A percentile compares a stretch with the other conserved stretches of the same genome.
Conservation (phyloP, 2,797 vertebrate genomes). For the Arrhamphus sclerolepis region DNA sequence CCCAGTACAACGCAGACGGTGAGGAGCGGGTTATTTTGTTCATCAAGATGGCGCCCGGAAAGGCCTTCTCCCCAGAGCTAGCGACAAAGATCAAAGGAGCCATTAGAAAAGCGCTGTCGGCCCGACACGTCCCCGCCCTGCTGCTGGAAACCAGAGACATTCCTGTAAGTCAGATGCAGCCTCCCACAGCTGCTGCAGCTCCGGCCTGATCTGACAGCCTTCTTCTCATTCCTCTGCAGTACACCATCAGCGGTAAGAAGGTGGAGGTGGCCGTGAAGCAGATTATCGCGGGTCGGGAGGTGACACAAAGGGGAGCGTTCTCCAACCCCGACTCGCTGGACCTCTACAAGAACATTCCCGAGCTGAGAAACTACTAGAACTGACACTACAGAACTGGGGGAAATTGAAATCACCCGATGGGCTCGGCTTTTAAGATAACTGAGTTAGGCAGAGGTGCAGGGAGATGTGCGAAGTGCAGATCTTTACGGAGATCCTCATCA, state of each 20-base stretch:
- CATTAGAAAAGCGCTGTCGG: conserved; percentile 88
- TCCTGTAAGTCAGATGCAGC: conserved; percentile 83
- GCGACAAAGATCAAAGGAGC: conserved; percentile 83
- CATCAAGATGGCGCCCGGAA: conserved; percentile 88
- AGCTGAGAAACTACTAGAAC: conserved; percentile 88
- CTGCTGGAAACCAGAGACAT: conserved; percentile 93
- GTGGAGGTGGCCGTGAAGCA: conserved; percentile 97
- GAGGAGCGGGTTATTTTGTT: conserved; percentile 95
- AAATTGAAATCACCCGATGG: background rate
- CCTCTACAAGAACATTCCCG: conserved; percentile 91
- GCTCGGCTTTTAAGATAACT: conserved; percentile 38
- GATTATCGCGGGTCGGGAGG: conserved; percentile 89
- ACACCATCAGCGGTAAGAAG: conserved; percentile 97
- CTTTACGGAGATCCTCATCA: conserved; percentile 4
- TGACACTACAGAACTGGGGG: conserved; percentile 1
- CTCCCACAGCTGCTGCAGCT: conserved; percentile 15
- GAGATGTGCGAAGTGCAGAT: too few relatives aligned
- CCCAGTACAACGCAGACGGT: conserved; percentile 90
- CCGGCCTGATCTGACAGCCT: conserved; percentile 7
- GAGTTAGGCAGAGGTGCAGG: conserved; percentile 14
- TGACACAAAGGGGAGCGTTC: conserved; percentile 89
- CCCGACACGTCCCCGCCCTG: conserved; percentile 91
- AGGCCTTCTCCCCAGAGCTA: conserved; percentile 80
- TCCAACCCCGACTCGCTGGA: conserved; percentile 94
- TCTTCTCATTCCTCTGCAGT: conserved; percentile 77